These are phyloP conservation scores for Plutomurus gul DNA, from an alignment of 1,140 invertebrate genomes.

Conservation along the genomic window DNA sequence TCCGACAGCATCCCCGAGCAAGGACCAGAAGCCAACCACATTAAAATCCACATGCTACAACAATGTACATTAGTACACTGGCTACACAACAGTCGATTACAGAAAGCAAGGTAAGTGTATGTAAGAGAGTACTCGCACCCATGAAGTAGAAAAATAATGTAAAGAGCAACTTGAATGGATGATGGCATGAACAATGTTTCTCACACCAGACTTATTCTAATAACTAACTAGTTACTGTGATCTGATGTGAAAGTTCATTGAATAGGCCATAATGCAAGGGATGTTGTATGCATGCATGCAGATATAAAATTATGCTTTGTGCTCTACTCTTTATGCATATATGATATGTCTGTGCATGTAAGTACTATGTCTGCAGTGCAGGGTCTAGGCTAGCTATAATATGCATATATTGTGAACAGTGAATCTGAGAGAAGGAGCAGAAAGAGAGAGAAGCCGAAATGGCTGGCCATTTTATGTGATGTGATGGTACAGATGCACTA, in stretches of 20 bases:
- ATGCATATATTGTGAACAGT: background rate
- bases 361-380: too few relatives aligned
- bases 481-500: slow-evolving; percentile 7
- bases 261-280: background rate
- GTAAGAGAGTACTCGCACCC: too few relatives aligned
- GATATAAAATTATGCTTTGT: too few relatives aligned
- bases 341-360: too few relatives aligned
- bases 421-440: background rate
- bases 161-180: background rate
- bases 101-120: too few relatives aligned
- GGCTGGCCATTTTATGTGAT: slow-evolving; percentile 31
- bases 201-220: slow-evolving; percentile 16
- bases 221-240: slow-evolving; percentile 3
- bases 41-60: too few relatives aligned
- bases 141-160: too few relatives aligned
- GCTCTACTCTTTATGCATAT: too few relatives aligned
- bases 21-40: background rate
- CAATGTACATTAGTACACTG: too few relatives aligned
- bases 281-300: background rate
- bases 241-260: slow-evolving; percentile 30
- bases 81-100: too few relatives aligned
- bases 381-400: too few relatives aligned
- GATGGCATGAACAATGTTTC: background rate
- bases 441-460: background rate
- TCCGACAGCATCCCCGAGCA: too few relatives aligned